A percentile compares a stretch with the other conserved stretches of the same genome.
phyloP scores from a whole-genome alignment of 1,140 invertebrate genomes.

The Pissodes strobi region DNA sequence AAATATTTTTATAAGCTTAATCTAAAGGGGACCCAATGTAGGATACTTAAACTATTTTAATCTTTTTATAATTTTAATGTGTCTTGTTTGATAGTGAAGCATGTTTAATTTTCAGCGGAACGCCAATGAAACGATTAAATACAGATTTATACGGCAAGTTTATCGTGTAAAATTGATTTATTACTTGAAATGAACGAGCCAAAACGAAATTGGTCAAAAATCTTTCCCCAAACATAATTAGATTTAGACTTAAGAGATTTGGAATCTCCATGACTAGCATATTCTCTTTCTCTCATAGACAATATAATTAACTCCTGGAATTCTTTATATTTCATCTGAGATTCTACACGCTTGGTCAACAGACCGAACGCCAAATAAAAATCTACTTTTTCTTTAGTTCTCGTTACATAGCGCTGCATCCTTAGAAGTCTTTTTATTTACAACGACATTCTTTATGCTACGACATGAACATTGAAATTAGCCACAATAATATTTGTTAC shows the following conservation, averaged over 20 bases:
- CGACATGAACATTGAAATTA: too few relatives aligned
- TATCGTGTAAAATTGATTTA: slow-evolving; percentile 30
- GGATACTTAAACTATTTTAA: too few relatives aligned
- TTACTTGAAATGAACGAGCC: slow-evolving; percentile 21
- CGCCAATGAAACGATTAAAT: slow-evolving; percentile 1
- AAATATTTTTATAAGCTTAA: too few relatives aligned
- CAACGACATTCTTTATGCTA: neutral
- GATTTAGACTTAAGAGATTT: slow-evolving; percentile 16
- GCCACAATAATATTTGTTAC: too few relatives aligned
- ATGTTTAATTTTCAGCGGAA: neutral
- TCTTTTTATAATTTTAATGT: too few relatives aligned
- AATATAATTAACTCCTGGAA: slow-evolving; percentile 8
- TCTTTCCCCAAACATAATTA: slow-evolving; percentile 20
- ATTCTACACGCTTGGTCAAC: slow-evolving; percentile 18
- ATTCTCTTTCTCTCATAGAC: slow-evolving; percentile 3
- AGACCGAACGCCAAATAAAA: slow-evolving; percentile 27
- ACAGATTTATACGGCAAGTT: slow-evolving; percentile 9
- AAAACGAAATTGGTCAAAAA: slow-evolving; percentile 12
- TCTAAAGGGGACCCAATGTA: too few relatives aligned
- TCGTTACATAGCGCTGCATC: slow-evolving; percentile 10
- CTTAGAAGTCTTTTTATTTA: neutral
- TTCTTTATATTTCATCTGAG: slow-evolving; percentile 26
- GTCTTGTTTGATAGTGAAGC: slow-evolving; percentile 5
- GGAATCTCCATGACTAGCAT: slow-evolving; percentile 8
- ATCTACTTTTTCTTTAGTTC: slow-evolving; percentile 14